Conservation (phyloP, 35 echinoderm and acorn worm genomes). For the Ophiothrix spiculata region DNA sequence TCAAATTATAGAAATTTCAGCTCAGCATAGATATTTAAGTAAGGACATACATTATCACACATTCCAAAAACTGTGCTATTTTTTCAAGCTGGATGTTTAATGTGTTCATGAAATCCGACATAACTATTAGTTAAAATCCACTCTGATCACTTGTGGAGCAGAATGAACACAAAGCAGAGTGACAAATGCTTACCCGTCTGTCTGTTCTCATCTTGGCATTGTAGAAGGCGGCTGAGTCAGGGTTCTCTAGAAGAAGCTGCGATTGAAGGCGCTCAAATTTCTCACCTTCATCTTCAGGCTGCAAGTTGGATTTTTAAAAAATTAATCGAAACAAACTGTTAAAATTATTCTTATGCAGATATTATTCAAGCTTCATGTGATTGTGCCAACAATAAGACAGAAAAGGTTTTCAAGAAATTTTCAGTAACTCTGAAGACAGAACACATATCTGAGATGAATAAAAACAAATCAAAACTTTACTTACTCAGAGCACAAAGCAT, state of each 20-base stretch:
- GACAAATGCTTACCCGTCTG: conserved; percentile 69
- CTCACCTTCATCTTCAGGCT: conserved; percentile 99
- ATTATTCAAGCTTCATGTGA: no score
- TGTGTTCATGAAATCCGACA: not conserved
- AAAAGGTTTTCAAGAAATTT: no score
- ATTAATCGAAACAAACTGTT: no score
- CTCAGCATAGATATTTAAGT: not conserved
- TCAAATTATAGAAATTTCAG: not conserved
- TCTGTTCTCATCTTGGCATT: conserved; percentile 93
- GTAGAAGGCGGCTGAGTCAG: conserved; percentile 88
- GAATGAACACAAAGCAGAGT: not conserved
- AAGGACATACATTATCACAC: no score
- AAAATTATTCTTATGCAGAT: no score
- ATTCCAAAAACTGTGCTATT: no score
- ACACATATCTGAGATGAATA: no score
- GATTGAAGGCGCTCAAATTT: conserved; percentile 93
- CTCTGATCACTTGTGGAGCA: not conserved
- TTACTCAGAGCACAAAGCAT: no score
- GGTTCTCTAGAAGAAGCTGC: conserved; percentile 84
- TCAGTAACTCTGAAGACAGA: no score
- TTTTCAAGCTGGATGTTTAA: not conserved
- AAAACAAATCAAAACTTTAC: no score
- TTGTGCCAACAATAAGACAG: no score
- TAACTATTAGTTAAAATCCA: not conserved
- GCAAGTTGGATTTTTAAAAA: no score